phyloP scores from a whole-genome alignment of 2,888 invertebrate genomes.

The Melanostoma mellinum region DNA sequence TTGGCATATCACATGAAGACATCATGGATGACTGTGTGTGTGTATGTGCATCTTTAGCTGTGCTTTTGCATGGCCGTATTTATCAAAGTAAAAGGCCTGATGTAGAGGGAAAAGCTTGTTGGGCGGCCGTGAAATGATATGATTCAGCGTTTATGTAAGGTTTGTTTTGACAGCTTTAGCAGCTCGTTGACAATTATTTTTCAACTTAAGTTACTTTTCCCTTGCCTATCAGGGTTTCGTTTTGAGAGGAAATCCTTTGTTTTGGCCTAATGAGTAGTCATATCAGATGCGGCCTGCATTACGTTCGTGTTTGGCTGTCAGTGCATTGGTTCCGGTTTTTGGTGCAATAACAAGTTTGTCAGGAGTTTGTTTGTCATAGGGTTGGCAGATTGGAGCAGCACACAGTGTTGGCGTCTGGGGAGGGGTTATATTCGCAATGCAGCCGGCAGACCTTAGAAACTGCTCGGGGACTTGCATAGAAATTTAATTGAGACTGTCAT shows the following conservation, averaged over 20 bases:
- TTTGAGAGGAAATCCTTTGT: background rate
- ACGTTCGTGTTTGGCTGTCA: conserved; percentile 48
- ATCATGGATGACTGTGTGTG: conserved; percentile 50
- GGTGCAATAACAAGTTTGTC: conserved; percentile 68
- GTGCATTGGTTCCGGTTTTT: conserved; percentile 70
- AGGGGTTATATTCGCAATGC: background rate
- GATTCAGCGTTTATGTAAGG: too few relatives aligned
- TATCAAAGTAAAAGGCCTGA: conserved; percentile 6
- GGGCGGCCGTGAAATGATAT: too few relatives aligned
- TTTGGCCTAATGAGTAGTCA: background rate
- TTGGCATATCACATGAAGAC: conserved; percentile 73
- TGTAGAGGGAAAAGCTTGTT: too few relatives aligned
- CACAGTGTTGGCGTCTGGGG: conserved; percentile 2
- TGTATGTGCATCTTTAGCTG: background rate
- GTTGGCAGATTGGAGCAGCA: conserved; percentile 55
- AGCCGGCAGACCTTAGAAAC: conserved; percentile 31
- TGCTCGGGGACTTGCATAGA: conserved; percentile 68
- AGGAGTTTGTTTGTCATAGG: conserved; percentile 65
- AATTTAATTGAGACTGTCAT: conserved; percentile 73
- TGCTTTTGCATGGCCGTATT: conserved; percentile 12
- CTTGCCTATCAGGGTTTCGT: background rate
- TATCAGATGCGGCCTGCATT: background rate
- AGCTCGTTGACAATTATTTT: too few relatives aligned
- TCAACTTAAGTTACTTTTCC: too few relatives aligned
- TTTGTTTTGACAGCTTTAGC: too few relatives aligned